phyloP scores from a whole-genome alignment of 2,888 invertebrate genomes.

The Pteria penguin region DNA sequence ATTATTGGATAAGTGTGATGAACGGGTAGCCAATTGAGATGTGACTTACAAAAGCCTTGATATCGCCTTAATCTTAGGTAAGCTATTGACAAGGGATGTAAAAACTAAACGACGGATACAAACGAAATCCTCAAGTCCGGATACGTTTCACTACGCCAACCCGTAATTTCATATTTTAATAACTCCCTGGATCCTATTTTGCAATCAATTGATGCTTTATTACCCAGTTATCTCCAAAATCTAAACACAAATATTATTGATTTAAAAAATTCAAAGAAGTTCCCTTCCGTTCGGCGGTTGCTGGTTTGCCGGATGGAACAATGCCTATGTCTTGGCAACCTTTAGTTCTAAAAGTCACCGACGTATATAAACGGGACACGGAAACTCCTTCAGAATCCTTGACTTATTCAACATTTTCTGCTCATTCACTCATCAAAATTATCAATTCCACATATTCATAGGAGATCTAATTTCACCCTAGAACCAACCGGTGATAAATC shows the following conservation, averaged over 20 bases:
- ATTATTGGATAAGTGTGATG: no score
- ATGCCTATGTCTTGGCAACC: no score
- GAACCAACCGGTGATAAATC: no score
- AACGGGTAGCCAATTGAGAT: neutral
- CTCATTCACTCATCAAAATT: no score
- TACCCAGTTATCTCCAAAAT: neutral
- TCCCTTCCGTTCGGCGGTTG: neutral
- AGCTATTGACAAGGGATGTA: neutral
- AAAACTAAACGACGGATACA: neutral
- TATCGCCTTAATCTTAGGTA: neutral
- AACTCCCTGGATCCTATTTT: neutral
- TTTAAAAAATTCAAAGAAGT: neutral
- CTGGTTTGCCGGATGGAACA: neutral
- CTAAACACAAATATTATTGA: neutral
- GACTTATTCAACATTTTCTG: no score
- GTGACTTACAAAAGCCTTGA: neutral
- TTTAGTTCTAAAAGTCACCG: no score
- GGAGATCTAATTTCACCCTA: no score
- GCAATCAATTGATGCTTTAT: neutral
- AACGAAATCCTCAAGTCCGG: neutral
- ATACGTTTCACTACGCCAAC: neutral
- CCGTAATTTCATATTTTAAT: neutral
- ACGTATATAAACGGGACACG: no score
- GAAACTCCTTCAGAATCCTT: no score
- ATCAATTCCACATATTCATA: no score